These are phyloP conservation scores for Drosophila mayri DNA, from an alignment of 1,140 invertebrate species.

Conservation along the genomic window DNA sequence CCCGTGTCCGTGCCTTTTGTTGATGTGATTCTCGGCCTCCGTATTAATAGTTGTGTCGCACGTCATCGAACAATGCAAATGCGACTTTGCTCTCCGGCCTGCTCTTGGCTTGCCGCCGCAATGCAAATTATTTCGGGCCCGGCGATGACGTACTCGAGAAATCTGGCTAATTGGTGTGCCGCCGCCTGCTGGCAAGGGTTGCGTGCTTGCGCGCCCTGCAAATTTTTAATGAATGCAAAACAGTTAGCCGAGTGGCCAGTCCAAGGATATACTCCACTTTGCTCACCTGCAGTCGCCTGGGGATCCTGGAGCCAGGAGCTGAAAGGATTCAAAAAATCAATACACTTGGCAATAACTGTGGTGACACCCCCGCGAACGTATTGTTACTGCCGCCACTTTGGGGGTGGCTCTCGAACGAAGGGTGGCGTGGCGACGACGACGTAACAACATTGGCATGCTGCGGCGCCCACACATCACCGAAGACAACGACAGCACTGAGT, in stretches of 20 bases:
- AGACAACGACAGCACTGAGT: constrained; percentile 32
- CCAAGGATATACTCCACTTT: constrained; percentile 11
- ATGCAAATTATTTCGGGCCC: constrained; percentile 48
- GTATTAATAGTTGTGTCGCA: constrained; percentile 47
- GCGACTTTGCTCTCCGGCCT: constrained; percentile 36
- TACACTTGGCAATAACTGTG: constrained; percentile 42
- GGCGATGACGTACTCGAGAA: constrained; percentile 34
- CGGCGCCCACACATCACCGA: constrained; percentile 64
- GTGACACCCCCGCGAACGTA: constrained; percentile 39
- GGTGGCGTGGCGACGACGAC: constrained; percentile 40
- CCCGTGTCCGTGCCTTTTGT: constrained; percentile 29
- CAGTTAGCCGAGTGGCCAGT: constrained; percentile 2
- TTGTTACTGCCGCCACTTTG: constrained; percentile 17
- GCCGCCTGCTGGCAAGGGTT: constrained; percentile 19
- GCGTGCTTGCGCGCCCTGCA: constrained; percentile 24
- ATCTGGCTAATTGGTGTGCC: constrained; percentile 52
- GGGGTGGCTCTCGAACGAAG: constrained; percentile 22
- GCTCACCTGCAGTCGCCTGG: constrained; percentile 32
- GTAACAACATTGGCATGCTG: constrained; percentile 77
- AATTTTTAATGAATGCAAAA: constrained; percentile 42
- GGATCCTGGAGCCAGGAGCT: constrained; percentile 28
- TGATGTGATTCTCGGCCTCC: constrained; percentile 27
- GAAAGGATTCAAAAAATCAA: constrained; percentile 60
- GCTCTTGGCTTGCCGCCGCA: constrained; percentile 24
- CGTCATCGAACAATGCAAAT: constrained; percentile 57